Evolutionary conservation across 2,113 vertebrate genomes (phyloP), one percentile per base, ranked within the genome.

Genomic region (Eolophus roseicapilla): DNA sequence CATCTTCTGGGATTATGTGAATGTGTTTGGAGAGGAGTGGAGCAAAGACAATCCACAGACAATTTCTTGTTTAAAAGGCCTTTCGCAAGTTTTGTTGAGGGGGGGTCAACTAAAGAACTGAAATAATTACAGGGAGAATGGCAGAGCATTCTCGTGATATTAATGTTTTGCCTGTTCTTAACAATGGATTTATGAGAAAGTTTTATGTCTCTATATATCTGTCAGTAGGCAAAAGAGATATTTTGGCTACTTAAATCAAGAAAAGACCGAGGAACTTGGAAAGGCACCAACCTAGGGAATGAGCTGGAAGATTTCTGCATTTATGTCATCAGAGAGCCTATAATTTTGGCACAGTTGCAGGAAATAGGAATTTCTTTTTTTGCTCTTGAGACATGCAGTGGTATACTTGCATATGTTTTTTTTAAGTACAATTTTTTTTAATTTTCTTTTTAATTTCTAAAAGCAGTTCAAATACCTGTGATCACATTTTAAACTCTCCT

Each of bases 311-410:
- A 77, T 74, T 76, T 62, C 59, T 93, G 17, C 39, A 11, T 80
- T 82, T 60, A 35, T 95, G 65, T 92, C 47, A 84, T 75, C 70
- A 53, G 49, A 90, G 73, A 90, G 39, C 41, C 41, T 80, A 2
- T 95, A 57, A 88, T 86, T 91, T 88, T 94, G 79, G 62, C 63
- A 73, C 20, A 90, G 31, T 74, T 81, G 75, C 33, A 91, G 64
- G 86, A 95, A 86, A 50, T 2, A 37, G 43, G 19, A n/a, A 49
- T 49, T 92, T 73, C 4, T 49, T 29, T 46, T 64, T 70, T 86
- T 65, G 27, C 23, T 83, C 82, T 83, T 74, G 37, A 88, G 59
- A 59, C 7, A 12, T 28, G 13, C 39, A 68, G 29, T 74, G 6
- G 10, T 60, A 47, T 64, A 64, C 24, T 83, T 82, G 18, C 6